Evolutionary conservation across 2,888 invertebrate genomes (phyloP), one percentile per base, ranked within the genome.

Genomic region (Spisula solida): DNA sequence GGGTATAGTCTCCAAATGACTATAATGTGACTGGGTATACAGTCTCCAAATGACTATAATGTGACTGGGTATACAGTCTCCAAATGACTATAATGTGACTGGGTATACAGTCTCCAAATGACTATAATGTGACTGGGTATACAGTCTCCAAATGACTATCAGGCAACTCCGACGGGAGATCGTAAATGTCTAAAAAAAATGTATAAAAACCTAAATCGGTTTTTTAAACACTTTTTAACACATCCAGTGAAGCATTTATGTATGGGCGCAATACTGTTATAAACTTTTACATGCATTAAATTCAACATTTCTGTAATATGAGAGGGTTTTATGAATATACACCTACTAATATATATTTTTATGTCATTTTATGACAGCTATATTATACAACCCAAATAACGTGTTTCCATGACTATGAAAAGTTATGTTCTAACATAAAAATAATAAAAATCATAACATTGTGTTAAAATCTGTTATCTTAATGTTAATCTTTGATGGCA

Each of bases 401-500:
- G 34, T 55, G 84, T 84, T 56, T 14, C 85, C 56, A 85, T 79
- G 56, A 56, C 79, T 29, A 79, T 85, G 79, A 78, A 47, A 79
- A 56, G 34, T 85, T 78, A 34, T 75, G 31, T 34, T 31, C 25
- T 34, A 34, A 16, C 18, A 34, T 75, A 75, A 75, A 75, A 75
- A 34, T 75, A 18, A 34, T 34, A 31, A 31, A 75, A 75, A 34
- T 75, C 31, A 34, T 34, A 31, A 31, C 29, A 31, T 25, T 18
- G 31, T 75, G 75, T 34, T 75, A 25, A 75, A 31, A 75, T 34
- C 34, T 75, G 18, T 25, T 75, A 75, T 75, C 75, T 31, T 16
- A 12, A 4, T 34, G 6, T 34, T 16, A 31, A 70, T 31, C 31
- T 12, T 16, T 18, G 31, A 16, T 12, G 29, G 31, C 31, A 31